These are phyloP conservation scores for Leucoraja erinaceus DNA, from an alignment of 2,113 vertebrate genomes.

Conservation along the genomic window DNA sequence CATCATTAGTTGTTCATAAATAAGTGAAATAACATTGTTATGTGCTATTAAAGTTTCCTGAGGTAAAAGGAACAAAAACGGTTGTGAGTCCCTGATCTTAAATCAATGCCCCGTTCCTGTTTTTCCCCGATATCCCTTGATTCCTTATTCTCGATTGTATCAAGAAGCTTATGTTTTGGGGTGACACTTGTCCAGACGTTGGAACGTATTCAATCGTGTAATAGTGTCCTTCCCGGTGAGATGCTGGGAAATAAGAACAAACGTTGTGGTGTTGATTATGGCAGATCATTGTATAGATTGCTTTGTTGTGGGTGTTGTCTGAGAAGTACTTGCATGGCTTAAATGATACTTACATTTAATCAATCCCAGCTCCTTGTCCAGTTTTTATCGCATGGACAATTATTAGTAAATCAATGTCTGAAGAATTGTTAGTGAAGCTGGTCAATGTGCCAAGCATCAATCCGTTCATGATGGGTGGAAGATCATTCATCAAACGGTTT, in stretches of 20 bases:
- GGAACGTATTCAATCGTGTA: not conserved
- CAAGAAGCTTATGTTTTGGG: not conserved
- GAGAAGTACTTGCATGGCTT: not conserved
- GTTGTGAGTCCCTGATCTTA: too few species aligned
- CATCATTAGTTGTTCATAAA: too few species aligned
- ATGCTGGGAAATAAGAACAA: not conserved
- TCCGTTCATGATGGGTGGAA: not conserved
- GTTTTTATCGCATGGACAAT: not conserved
- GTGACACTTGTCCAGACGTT: not conserved
- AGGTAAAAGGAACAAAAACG: too few species aligned
- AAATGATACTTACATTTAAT: not conserved
- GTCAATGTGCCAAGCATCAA: not conserved
- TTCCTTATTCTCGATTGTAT: not conserved
- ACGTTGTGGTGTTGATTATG: not conserved
- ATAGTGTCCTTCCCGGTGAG: not conserved
- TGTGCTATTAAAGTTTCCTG: too few species aligned
- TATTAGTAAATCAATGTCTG: not conserved
- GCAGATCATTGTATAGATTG: not conserved
- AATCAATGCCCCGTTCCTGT: too few species aligned
- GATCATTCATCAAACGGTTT: not conserved
- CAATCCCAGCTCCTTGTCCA: not conserved
- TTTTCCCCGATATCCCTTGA: not conserved
- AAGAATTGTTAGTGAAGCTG: not conserved
- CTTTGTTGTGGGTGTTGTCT: not conserved
- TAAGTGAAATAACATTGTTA: too few species aligned